Conservation (phyloP, 2,797 vertebrate genomes). For the Notamacropus eugenii region DNA sequence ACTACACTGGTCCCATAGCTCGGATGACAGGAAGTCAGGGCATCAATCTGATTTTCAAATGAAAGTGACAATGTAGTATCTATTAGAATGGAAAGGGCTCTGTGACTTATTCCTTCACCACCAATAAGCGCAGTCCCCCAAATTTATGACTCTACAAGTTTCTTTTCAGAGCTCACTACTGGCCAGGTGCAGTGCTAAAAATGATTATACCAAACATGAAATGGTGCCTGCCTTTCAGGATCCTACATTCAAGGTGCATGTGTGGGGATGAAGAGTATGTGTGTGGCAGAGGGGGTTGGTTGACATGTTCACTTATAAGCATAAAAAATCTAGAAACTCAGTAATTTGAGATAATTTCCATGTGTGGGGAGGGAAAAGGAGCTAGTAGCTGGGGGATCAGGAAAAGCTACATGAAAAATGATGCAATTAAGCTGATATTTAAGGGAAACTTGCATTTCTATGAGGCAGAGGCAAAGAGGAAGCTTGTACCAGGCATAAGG, state of each 20-base stretch:
- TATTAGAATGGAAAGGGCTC: not conserved
- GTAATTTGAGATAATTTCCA: not conserved
- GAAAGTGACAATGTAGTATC: not conserved
- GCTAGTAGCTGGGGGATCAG: not conserved
- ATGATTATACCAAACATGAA: not conserved
- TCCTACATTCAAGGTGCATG: not conserved
- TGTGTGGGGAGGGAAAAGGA: not conserved
- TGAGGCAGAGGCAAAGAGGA: not conserved
- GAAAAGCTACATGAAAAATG: not conserved
- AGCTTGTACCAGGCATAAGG: not conserved
- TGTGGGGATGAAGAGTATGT: no score
- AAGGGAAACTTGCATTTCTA: not conserved
- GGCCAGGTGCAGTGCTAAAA: not conserved
- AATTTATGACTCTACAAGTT: not conserved
- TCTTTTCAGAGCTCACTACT: not conserved
- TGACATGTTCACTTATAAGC: not conserved
- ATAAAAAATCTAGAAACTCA: not conserved
- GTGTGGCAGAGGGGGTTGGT: no score
- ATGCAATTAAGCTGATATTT: not conserved
- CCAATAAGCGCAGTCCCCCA: not conserved
- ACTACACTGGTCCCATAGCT: constrained; percentile 81
- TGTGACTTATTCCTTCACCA: not conserved
- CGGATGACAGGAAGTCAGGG: constrained; percentile 78
- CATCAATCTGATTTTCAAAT: constrained; percentile 74
- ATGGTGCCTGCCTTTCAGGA: not conserved